Evolutionary conservation across 2,888 invertebrate species (phyloP), one percentile per base, ranked within the genome.

Genomic region (Sesamia inferens): DNA sequence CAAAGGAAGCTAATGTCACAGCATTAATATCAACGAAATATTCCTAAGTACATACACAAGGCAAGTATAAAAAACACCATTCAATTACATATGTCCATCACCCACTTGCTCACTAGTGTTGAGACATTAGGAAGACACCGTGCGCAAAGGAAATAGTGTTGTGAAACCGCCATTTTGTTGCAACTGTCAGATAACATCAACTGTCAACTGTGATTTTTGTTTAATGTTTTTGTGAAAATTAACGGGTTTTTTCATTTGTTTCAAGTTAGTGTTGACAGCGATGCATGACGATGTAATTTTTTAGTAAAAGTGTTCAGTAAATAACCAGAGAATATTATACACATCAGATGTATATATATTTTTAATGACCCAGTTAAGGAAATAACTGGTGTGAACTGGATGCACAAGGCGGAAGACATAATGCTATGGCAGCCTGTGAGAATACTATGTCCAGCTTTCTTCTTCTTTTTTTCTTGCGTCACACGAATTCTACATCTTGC

Each of bases 31-130:
- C 31, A 70, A 71, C 73, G 39, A 16, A 13, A 63, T 76, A 68
- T 67, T 74, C 69, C 71, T 11, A 70, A 68, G 62, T 71, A 73
- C 51, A 65, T 6, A 64, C 62, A 66, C 22, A 71, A 64, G 47
- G 69, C 58, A 68, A 47, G 59, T 66, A 74, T 62, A 78, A 63
- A 77, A 77, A 77, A 75, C 51, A 71, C 68, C 77, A 76, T 84
- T 81, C 83, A 86, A 86, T 84, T 84, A 82, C 77, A 67, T 72
- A 69, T 19, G 93, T 92, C 93, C 93, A 88, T 91, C 92, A 94
- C 94, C 93, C 81, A 93, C 88, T 90, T 93, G 92, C 80, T 82
- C 90, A 91, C 76, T 80, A 83, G 83, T 79, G 85, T 92, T 92
- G 88, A 90, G 88, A 90, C 91, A 92, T 90, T 87, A 90, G 93